phyloP scores from a whole-genome alignment of 2,888 invertebrate genomes.

The Rotaria magnacalcarata region DNA sequence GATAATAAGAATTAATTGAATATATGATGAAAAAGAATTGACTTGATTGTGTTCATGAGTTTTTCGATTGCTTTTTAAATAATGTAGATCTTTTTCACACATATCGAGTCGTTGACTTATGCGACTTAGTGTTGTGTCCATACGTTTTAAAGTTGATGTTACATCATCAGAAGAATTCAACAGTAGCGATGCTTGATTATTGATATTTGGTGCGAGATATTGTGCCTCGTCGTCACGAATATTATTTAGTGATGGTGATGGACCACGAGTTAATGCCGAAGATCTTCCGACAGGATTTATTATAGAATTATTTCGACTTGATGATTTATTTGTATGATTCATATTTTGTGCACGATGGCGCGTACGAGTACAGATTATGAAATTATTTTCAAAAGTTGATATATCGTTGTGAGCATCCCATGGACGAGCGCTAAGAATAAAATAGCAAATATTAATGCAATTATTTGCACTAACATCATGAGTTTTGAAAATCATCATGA shows the following conservation, averaged over 20 bases:
- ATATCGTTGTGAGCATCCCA: slow-evolving; percentile 83
- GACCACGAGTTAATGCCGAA: neutral
- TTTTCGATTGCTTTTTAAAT: neutral
- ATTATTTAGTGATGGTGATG: neutral
- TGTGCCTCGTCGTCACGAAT: neutral
- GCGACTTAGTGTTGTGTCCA: neutral
- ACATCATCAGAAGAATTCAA: neutral
- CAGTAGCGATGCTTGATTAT: neutral
- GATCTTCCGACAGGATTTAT: neutral
- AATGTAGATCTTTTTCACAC: neutral
- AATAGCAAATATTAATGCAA: slow-evolving; percentile 35
- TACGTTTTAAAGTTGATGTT: neutral
- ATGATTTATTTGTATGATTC: neutral
- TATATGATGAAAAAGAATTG: neutral
- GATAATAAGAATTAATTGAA: neutral
- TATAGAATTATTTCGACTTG: neutral
- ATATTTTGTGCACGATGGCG: slow-evolving; percentile 61
- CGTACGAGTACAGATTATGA: slow-evolving; percentile 73
- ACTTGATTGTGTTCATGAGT: neutral
- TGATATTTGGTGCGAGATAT: neutral
- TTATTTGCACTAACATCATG: neutral
- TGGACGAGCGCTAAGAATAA: slow-evolving; percentile 66
- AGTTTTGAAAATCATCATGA: too few relatives aligned
- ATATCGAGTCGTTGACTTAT: neutral
- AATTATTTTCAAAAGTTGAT: slow-evolving; percentile 78